Evolutionary conservation across 2,113 vertebrate species (phyloP).

Genomic region (Sciurus niger): DNA sequence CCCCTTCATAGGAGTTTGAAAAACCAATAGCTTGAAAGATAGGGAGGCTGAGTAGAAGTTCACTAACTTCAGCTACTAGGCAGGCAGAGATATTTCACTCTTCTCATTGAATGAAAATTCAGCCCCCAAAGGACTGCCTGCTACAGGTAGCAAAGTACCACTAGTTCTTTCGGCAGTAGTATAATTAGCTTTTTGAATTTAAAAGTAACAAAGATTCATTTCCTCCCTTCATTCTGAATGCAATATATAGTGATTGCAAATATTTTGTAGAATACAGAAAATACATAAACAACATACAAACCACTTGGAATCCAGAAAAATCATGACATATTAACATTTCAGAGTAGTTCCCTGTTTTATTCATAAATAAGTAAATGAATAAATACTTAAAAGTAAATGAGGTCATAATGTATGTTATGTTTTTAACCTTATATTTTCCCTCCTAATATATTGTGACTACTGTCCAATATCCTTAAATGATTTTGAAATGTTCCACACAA

Average conservation of each 20-base stretch:
- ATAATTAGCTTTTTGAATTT: background rate
- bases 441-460: conserved; percentile 1
- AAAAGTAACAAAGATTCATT: background rate
- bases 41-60: background rate
- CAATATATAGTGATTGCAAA: background rate
- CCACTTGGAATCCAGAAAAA: background rate
- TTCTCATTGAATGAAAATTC: background rate
- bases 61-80: background rate
- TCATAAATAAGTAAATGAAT: background rate
- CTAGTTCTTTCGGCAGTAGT: background rate
- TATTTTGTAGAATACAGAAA: conserved; percentile 38
- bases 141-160: background rate
- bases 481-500: conserved; percentile 19
- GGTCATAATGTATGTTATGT: background rate
- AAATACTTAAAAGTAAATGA: conserved; percentile 33
- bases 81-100: background rate
- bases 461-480: background rate
- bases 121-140: background rate
- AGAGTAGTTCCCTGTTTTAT: background rate
- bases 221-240: background rate
- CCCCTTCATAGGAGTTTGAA: background rate
- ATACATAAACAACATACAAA: conserved; percentile 37
- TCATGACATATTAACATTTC: conserved; percentile 2
- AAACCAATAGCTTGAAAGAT: background rate
- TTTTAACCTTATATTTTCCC: background rate